A percentile compares a stretch with the other conserved stretches of the same genome.
Evolutionary conservation across 2,888 invertebrate genomes (phyloP).

Genomic region (Amblyjoppa proteus): DNA sequence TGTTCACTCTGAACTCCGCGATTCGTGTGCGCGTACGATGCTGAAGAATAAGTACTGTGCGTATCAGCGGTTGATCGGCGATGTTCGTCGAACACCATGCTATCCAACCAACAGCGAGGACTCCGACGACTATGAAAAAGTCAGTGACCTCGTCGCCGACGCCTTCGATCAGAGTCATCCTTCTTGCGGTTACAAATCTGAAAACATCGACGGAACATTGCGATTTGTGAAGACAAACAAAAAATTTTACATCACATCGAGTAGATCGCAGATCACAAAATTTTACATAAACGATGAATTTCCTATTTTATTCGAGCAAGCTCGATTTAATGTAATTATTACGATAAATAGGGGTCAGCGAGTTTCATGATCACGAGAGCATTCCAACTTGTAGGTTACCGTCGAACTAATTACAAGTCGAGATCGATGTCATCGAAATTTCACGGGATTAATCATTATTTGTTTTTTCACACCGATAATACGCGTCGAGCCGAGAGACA

Average conservation of each 20-base stretch:
- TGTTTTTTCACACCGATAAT: not conserved
- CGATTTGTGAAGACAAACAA: not conserved
- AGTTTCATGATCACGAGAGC: slow-evolving; percentile 54
- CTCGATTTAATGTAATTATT: slow-evolving; percentile 32
- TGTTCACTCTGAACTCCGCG: slow-evolving; percentile 80
- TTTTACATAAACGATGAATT: not conserved
- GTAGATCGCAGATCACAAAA: not conserved
- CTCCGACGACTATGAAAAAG: slow-evolving; percentile 88
- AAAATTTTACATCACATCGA: not conserved
- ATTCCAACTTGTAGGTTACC: slow-evolving; percentile 43
- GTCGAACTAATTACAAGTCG: not conserved
- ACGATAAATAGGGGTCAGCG: slow-evolving; percentile 4
- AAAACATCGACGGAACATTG: not conserved
- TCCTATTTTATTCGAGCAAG: not conserved
- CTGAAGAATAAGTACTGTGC: slow-evolving; percentile 90
- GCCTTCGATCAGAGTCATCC: slow-evolving; percentile 92
- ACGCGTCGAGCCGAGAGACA: not conserved
- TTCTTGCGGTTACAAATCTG: slow-evolving; percentile 73
- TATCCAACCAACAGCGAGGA: slow-evolving; percentile 87
- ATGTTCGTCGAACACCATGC: slow-evolving; percentile 94
- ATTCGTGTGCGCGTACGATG: slow-evolving; percentile 84
- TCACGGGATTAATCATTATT: not conserved
- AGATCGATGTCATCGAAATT: not conserved
- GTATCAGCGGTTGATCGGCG: slow-evolving; percentile 88
- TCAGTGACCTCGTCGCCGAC: slow-evolving; percentile 94